Evolutionary conservation across 2,888 invertebrate genomes (phyloP), one percentile per base, ranked within the genome.

Genomic region (Rapana venosa): DNA sequence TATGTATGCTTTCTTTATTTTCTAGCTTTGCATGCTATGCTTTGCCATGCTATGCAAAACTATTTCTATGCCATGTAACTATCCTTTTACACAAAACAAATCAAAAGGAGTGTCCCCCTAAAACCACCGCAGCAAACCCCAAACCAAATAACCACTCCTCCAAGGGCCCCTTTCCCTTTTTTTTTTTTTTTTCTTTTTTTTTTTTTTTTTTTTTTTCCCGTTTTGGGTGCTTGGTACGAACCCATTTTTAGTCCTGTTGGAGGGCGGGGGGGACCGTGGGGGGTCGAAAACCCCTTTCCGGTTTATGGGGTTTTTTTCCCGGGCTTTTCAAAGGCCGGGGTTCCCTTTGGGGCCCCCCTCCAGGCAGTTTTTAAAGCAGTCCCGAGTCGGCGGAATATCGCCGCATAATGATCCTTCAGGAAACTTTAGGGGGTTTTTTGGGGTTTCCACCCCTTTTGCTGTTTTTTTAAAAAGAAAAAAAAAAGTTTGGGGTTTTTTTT

Each of bases 241-340:
- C 97, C 99, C 99, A 99, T n/a, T 4, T 97, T 97, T 90, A 99
- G 97, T 91, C n/a, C 99, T 97, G 96, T 99, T 99, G 77, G 95
- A 93, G 87, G 96, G 92, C 99, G 97, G 96, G 99, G 99, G 0
- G 99, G n/a, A n/a, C n/a, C 99, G 97, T 99, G n/a, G 99, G 0
- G 98, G 99, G 96, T 99, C 99, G 0, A 99, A 99, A 90, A n/a
- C n/a, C 98, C 99, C 94, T 99, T 99, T 90, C 99, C 99, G 74
- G 98, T n/a, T 98, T 5, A 98, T 97, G 95, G 98, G 97, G 91
- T 98, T 97, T n/a, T n/a, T n/a, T n/a, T n/a, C n/a, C 99, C 99
- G 99, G 20, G 99, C 98, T 97, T 94, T 98, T 97, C 99, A 99
- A 99, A 92, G 98, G 98, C 92, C 99, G 97, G 96, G 99, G 98